Percentiles rank a stretch among this genome's conserved stretches.
phyloP scores from a whole-genome alignment of 2,113 vertebrate species.

The Amazona vittata region DNA sequence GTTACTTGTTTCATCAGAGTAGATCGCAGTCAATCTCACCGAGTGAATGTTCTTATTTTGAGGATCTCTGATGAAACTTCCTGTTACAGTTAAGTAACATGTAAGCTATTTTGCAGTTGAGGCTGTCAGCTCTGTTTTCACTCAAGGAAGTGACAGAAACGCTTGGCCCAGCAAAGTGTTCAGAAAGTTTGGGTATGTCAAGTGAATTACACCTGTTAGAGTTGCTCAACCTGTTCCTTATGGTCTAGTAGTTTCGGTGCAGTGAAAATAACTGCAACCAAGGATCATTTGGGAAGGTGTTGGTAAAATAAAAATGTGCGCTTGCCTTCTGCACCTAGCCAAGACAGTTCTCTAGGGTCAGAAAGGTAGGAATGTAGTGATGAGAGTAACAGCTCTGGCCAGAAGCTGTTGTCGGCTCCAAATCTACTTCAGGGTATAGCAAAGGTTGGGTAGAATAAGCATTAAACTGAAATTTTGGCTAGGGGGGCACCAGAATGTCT shows the following conservation, averaged over 20 bases:
- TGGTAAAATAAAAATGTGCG: not conserved
- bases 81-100: not conserved
- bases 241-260: not conserved
- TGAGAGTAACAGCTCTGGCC: not conserved
- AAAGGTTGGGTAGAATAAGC: not conserved
- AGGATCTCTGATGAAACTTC: conserved; percentile 2
- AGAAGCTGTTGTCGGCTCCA: not conserved
- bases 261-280: not conserved
- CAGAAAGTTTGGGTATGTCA: not conserved
- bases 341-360: not conserved
- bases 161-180: not conserved
- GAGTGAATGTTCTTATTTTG: not conserved
- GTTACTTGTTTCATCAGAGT: not conserved
- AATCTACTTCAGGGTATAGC: not conserved
- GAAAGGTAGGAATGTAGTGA: not conserved
- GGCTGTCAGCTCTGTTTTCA: not conserved
- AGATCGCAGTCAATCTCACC: not conserved
- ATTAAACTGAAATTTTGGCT: not conserved
- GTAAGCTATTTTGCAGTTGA: not conserved
- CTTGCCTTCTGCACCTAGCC: not conserved
- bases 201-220: not conserved
- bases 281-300: not conserved
- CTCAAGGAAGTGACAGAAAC: not conserved
- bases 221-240: not conserved
- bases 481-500: not conserved